Base-by-base conservation (phyloP, 2,797 vertebrate species). In the Thalassophryne amazonica region DNA sequence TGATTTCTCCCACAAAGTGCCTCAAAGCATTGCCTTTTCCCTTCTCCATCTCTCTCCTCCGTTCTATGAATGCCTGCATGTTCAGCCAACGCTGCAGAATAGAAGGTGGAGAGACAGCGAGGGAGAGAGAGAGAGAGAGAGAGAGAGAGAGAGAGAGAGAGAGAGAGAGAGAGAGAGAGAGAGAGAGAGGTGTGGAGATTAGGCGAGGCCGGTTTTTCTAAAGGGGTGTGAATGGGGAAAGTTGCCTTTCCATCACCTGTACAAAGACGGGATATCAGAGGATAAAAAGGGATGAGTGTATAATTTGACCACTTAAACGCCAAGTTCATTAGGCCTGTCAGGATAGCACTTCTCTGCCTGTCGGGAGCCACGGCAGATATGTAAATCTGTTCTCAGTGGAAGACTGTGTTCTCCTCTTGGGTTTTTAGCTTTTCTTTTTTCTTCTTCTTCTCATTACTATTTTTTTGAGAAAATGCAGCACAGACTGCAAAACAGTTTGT, bases 1-100 rank as follows among this genome's bases (percentile, higher is more conserved):
- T 88, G 84, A 90, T 90, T 90, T 90, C 70, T 81, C 83, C 73
- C 76, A 91, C 85, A 91, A 92, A 91, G 71, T 78, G 69, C 77
- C 77, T 76, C 47, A 21, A 75, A 73, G 72, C 66, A 60, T 74
- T 84, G 81, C 84, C 82, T 85, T 73, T 84, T 79, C 78, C 79
- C 71, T 76, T 68, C 74, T 71, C 58, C 39, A 65, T 20, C 48
- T 20, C 41, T 57, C 55, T 23, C 46, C 38, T 16, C 36, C 50
- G 42, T 72, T 77, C 75, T 33, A 59, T 86, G 82, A 86, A 86
- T 86, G 66, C 83, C 76, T 60, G 69, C 80, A 83, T 84, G 88
- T 87, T 81, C 75, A 61, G 49, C 73, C 71, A 75, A 77, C 82
- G 81, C 60, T 76, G 71, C 37, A 69, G 69, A 73, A 81, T 60